Percentiles rank a stretch among this genome's conserved stretches.
Conservation (phyloP, 2,888 invertebrate species). For the Chymomyza caudatula region DNA sequence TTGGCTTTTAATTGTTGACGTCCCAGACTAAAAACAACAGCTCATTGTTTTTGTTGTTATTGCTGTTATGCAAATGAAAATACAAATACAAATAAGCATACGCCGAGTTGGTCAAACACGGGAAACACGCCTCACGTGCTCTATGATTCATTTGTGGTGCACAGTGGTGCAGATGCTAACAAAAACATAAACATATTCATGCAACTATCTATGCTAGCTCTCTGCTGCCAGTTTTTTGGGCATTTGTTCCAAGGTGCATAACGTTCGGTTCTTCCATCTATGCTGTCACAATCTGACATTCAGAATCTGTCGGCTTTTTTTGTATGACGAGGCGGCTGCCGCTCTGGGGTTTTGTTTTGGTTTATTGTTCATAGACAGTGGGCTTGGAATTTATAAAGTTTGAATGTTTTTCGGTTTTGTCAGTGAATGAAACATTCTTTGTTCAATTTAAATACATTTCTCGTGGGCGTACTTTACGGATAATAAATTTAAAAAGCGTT, state of each 20-base stretch:
- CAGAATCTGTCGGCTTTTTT: conserved; percentile 14
- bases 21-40: conserved; percentile 21
- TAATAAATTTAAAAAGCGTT: conserved; percentile 57
- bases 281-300: not conserved
- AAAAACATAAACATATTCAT: not conserved
- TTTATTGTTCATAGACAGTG: conserved; percentile 46
- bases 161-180: conserved; percentile 21
- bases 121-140: not conserved
- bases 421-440: conserved; percentile 26
- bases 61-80: conserved; percentile 34
- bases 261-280: not conserved
- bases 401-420: conserved; percentile 18
- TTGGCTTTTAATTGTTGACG: conserved; percentile 59
- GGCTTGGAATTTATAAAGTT: conserved; percentile 51
- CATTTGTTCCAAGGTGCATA: conserved; percentile 24
- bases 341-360: conserved; percentile 30
- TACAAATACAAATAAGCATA: conserved; percentile 29
- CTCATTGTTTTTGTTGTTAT: conserved; percentile 29
- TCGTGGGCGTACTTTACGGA: conserved; percentile 60
- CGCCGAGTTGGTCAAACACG: conserved; percentile 43
- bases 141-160: conserved; percentile 30
- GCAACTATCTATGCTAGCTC: not conserved
- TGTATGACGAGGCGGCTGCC: not conserved
- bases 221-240: not conserved
- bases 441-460: conserved; percentile 28